A percentile compares a stretch with the other conserved stretches of the same genome.
Evolutionary conservation across 2,113 vertebrate genomes (phyloP).

Genomic region (Dendropsophus ebraccatus): DNA sequence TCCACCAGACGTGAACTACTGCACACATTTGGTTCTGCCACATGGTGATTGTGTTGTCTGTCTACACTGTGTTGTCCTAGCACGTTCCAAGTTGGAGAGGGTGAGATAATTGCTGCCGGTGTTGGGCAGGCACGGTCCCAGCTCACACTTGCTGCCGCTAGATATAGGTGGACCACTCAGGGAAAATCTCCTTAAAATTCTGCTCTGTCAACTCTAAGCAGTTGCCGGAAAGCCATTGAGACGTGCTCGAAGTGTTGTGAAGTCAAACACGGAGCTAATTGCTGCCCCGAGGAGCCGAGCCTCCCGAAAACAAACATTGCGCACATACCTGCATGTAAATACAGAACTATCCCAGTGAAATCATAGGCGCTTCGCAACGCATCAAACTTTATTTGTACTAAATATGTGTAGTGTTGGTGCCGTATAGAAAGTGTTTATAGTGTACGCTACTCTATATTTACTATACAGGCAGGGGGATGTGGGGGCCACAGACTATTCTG

Average conservation of each 20-base stretch:
- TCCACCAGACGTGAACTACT: no score
- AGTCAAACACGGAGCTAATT: constrained; percentile 16
- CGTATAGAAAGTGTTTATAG: not conserved
- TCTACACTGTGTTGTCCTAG: not conserved
- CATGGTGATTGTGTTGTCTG: not conserved
- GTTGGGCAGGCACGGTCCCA: not conserved
- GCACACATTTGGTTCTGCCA: not conserved
- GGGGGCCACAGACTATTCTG: not conserved
- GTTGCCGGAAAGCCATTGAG: constrained; percentile 13
- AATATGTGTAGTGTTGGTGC: not conserved
- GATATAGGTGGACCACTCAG: constrained; percentile 39
- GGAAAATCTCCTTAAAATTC: constrained; percentile 25
- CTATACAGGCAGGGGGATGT: no score
- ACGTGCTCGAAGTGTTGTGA: constrained; percentile 21
- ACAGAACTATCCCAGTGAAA: not conserved
- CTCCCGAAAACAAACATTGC: constrained; percentile 17
- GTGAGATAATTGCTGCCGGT: not conserved
- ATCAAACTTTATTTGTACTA: not conserved
- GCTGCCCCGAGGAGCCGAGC: not conserved
- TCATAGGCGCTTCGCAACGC: not conserved
- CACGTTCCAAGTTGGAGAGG: not conserved
- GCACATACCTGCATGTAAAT: not conserved
- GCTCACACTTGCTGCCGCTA: not conserved
- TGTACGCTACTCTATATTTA: not conserved
- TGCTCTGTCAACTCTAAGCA: not conserved